These are phyloP conservation scores for Drosophila lacteicornis DNA, from an alignment of 1,140 invertebrate genomes.

Conservation along the genomic window DNA sequence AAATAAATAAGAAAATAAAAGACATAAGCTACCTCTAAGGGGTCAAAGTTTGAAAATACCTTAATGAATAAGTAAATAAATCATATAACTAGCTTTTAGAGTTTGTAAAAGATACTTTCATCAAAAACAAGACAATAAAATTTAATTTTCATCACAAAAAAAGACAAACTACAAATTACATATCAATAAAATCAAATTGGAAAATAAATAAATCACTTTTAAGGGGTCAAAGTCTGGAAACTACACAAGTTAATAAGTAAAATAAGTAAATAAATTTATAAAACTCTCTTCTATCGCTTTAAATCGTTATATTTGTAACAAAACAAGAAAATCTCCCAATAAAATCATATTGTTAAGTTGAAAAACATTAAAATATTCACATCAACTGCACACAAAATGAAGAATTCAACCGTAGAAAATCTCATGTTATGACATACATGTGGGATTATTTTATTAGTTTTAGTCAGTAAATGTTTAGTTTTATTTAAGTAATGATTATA, in stretches of 20 bases:
- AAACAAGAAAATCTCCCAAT: slow-evolving; percentile 3
- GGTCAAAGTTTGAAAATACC: slow-evolving; percentile 17
- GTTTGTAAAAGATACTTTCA: not conserved
- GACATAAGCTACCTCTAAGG: not conserved
- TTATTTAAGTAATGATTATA: no score
- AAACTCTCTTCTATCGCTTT: not conserved
- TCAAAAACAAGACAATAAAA: not conserved
- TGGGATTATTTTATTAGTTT: no score
- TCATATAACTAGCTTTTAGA: not conserved
- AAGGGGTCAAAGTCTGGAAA: slow-evolving; percentile 23
- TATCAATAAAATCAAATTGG: slow-evolving; percentile 1
- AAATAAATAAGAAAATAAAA: no score
- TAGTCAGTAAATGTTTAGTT: no score
- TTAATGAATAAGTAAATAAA: not conserved
- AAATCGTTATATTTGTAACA: slow-evolving; percentile 1
- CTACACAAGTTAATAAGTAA: not conserved
- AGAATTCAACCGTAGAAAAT: slow-evolving; percentile 18
- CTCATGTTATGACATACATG: no score
- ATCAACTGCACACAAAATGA: not conserved
- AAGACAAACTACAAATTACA: not conserved
- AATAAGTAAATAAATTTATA: not conserved
- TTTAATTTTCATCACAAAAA: not conserved
- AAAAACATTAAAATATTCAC: slow-evolving; percentile 23
- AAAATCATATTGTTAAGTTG: slow-evolving; percentile 10
- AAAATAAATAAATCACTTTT: slow-evolving; percentile 6